Conservation (phyloP, 2,113 vertebrate genomes). For the Porphyrio hochstetteri region DNA sequence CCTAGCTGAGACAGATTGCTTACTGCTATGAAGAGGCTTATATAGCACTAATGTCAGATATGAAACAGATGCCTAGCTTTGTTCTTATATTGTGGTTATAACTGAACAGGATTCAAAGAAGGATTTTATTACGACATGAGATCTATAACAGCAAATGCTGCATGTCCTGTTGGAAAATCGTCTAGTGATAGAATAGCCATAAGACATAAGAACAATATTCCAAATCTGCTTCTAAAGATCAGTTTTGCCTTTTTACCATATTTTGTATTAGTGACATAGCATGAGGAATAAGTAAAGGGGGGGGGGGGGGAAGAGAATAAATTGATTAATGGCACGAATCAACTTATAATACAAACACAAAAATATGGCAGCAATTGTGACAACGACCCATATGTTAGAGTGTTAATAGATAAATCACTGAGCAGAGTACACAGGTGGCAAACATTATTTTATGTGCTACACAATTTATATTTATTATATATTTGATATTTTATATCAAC, state of each 20-base stretch:
- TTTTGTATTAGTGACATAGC: background rate
- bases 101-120: background rate
- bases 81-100: background rate
- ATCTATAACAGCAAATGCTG: background rate
- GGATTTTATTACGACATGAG: background rate
- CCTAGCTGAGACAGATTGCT: background rate
- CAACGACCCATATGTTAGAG: background rate
- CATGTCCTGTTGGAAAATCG: background rate
- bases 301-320: background rate
- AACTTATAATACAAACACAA: background rate
- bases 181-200: background rate
- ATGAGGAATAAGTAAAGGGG: background rate
- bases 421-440: background rate
- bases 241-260: background rate
- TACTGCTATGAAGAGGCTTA: background rate
- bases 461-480: background rate
- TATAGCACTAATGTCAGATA: background rate
- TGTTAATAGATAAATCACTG: background rate
- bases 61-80: background rate
- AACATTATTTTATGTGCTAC: background rate
- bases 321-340: background rate
- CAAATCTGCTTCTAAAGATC: background rate
- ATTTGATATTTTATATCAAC: background rate
- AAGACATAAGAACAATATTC: background rate
- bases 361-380: background rate